A percentile compares a stretch with the other conserved stretches of the same genome.
These are phyloP conservation scores for Phrynocephalus guinanensis DNA, from an alignment of 2,797 vertebrate species.

Conservation along the genomic window DNA sequence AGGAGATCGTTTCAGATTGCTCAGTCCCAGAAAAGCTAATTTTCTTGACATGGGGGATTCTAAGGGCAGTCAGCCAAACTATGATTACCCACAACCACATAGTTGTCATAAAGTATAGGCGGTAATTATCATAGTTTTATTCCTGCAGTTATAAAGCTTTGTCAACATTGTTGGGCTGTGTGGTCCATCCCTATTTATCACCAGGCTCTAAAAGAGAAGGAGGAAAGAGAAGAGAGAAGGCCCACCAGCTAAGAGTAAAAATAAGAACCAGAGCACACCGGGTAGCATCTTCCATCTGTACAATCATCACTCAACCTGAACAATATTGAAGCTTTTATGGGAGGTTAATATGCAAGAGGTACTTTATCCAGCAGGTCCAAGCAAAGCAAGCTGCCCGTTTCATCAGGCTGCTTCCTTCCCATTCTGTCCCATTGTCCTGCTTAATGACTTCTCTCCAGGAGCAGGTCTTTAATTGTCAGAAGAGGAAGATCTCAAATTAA, in stretches of 20 bases:
- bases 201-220: background rate
- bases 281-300: background rate
- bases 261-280: background rate
- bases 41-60: background rate
- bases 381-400: background rate
- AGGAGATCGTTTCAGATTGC: conserved; percentile 19
- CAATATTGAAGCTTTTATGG: background rate
- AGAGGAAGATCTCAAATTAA: background rate
- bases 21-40: conserved; percentile 17
- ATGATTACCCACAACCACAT: background rate
- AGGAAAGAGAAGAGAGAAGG: background rate
- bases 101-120: background rate
- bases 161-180: background rate
- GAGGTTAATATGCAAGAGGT: background rate
- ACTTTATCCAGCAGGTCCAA: background rate
- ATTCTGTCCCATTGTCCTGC: background rate
- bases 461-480: background rate
- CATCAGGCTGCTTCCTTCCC: background rate
- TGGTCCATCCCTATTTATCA: background rate
- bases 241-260: background rate
- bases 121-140: conserved; percentile 32
- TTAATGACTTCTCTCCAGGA: background rate
- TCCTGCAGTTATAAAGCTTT: background rate
- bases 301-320: background rate
- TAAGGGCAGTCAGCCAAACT: conserved; percentile 2